Base-by-base conservation (phyloP, 2,797 vertebrate genomes). In the Channallabes apus region DNA sequence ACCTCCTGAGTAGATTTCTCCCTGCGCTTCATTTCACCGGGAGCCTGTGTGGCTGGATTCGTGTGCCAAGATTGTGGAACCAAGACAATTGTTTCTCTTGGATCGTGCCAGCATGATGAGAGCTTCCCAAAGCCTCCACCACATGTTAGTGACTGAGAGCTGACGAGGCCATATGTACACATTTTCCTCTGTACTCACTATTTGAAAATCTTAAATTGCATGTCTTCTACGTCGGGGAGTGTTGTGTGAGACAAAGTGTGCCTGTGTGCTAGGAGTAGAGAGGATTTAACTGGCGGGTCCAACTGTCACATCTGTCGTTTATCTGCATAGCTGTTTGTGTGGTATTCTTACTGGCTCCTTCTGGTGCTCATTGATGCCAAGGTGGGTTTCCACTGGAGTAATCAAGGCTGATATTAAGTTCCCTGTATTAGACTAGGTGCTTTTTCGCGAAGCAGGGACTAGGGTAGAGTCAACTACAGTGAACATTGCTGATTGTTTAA, bases 301-400 rank as follows among this genome's bases (percentile, higher is more conserved):
- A 81, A 69, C 69, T 84, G 78, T 88, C 84, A 86, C 84, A 82
- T 86, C 78, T 87, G 86, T 80, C 69, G 51, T 75, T 68, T 72
- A 83, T 76, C 82, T 65, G 76, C 61, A 29, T n/a, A 75, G 68
- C 76, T 82, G 65, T 59, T 75, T 82, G 73, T 82, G 65, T 83
- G 85, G 81, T 41, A 62, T 71, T 78, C 80, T 46, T 51, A 76
- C 46, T 75, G 59, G 82, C 41, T 76, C 56, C 32, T 84, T 75
- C 58, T 69, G 51, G 68, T 64, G 41, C 79, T 38, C 35, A 51
- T 27, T 27, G 22, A n/a, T 80, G 62, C 79, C 62, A 81, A 79
- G 24, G 64, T 81, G 64, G 79, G 79, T 81, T 68, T 68, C 79
- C 46, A 81, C 38, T 81, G 64, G 27, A 81, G 62, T 64, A 68